These are phyloP conservation scores for Microctenopoma stevenorrisi DNA, from an alignment of 2,797 vertebrate genomes.

Conservation along the genomic window DNA sequence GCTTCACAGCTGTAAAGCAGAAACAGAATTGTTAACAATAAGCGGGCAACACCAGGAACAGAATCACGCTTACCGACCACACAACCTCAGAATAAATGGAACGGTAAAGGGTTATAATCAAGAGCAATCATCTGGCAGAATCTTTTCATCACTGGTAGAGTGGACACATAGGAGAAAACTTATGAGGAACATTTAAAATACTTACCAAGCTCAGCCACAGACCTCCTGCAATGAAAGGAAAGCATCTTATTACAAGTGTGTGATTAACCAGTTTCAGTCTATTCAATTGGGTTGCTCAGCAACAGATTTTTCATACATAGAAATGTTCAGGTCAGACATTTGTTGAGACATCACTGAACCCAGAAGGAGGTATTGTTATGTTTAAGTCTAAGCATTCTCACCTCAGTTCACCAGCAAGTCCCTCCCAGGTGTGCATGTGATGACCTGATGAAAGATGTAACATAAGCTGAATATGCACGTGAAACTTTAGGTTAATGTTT, in stretches of 20 bases:
- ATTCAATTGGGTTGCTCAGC: constrained; percentile 65
- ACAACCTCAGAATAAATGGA: constrained; percentile 82
- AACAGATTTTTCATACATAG: constrained; percentile 70
- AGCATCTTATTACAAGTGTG: constrained; percentile 6
- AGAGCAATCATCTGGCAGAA: constrained; percentile 85
- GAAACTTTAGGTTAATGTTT: rapidly evolving
- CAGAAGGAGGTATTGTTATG: rapidly evolving
- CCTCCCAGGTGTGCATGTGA: no score
- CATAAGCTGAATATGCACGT: constrained; percentile 14
- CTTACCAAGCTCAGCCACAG: background rate
- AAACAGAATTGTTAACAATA: rapidly evolving
- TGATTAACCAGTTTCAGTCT: rapidly evolving
- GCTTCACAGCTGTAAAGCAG: background rate
- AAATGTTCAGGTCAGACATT: constrained; percentile 86
- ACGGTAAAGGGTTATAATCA: constrained; percentile 85
- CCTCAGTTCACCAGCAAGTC: constrained; percentile 2
- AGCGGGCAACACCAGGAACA: rapidly evolving
- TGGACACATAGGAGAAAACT: background rate
- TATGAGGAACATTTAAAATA: no score
- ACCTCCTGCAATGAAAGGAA: background rate
- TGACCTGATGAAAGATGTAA: background rate
- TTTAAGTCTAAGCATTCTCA: background rate
- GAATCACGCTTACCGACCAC: rapidly evolving
- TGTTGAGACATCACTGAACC: constrained; percentile 80
- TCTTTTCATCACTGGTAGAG: constrained; percentile 78